Conservation (phyloP, 1,140 invertebrate species). For the Muscidifurax raptorellus region DNA sequence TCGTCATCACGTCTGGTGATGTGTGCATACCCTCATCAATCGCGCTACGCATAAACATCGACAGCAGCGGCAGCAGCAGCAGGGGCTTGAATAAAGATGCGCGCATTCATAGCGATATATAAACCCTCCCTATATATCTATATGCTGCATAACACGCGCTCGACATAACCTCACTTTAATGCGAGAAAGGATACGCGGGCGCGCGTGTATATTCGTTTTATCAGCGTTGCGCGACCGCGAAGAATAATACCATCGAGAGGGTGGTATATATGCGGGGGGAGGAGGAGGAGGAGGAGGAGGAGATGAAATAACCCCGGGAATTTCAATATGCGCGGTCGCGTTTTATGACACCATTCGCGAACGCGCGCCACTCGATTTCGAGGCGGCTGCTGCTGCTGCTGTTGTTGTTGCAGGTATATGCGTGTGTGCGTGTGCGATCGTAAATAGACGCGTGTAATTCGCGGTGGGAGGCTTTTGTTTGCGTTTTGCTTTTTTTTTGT, state of each 20-base stretch:
- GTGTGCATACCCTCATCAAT: not conserved
- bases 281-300: not conserved
- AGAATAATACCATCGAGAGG: not conserved
- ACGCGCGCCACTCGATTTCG: not conserved
- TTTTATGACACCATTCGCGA: conserved; percentile 28
- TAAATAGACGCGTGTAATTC: conserved; percentile 25
- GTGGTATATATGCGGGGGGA: not conserved
- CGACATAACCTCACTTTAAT: conserved; percentile 13
- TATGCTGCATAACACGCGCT: not conserved
- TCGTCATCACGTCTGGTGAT: conserved; percentile 7
- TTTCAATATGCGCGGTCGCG: conserved; percentile 27
- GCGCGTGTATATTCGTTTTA: not conserved
- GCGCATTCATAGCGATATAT: not conserved
- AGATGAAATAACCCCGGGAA: not conserved
- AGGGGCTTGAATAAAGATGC: conserved; percentile 6
- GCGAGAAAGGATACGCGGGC: not conserved
- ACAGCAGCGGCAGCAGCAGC: not conserved
- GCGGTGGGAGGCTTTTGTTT: not conserved
- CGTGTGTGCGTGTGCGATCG: not conserved
- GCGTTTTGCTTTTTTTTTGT: not conserved
- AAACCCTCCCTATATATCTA: not conserved
- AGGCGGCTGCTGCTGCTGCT: not conserved
- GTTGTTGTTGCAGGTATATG: not conserved
- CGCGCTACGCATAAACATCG: conserved; percentile 14
- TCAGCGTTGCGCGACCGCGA: not conserved